phyloP scores from a whole-genome alignment of 2,888 invertebrate genomes.

The Mythimna albipuncta region DNA sequence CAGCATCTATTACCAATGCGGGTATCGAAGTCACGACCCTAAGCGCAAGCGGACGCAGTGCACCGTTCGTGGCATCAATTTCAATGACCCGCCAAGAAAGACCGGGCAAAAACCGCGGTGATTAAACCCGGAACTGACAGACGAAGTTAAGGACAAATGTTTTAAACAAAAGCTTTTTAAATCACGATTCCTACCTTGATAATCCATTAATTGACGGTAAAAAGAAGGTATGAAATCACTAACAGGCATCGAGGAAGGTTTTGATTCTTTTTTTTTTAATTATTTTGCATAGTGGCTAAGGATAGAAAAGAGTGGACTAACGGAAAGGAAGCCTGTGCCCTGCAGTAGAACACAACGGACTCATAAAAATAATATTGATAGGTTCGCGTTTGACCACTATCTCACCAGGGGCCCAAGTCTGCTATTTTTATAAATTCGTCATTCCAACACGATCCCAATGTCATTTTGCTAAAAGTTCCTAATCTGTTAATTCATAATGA shows the following conservation, averaged over 20 bases:
- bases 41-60: constrained; percentile 32
- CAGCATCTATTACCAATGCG: constrained; percentile 2
- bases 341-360: no score
- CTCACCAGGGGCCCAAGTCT: no score
- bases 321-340: no score
- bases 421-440: no score
- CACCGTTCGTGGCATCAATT: constrained; percentile 46
- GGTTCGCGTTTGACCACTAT: no score
- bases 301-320: no score
- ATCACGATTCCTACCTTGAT: background rate
- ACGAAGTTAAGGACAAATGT: constrained; percentile 13
- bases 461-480: no score
- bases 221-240: background rate
- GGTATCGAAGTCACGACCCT: constrained; percentile 34
- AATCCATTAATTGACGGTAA: background rate
- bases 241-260: background rate
- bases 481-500: no score
- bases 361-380: no score
- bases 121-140: constrained; percentile 45
- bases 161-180: constrained; percentile 19
- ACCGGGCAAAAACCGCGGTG: constrained; percentile 32
- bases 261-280: no score
- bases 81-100: constrained; percentile 35
- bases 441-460: no score
- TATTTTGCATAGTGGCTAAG: no score